Evolutionary conservation across 2,797 vertebrate species (phyloP).

Genomic region (Mergus octosetaceus): DNA sequence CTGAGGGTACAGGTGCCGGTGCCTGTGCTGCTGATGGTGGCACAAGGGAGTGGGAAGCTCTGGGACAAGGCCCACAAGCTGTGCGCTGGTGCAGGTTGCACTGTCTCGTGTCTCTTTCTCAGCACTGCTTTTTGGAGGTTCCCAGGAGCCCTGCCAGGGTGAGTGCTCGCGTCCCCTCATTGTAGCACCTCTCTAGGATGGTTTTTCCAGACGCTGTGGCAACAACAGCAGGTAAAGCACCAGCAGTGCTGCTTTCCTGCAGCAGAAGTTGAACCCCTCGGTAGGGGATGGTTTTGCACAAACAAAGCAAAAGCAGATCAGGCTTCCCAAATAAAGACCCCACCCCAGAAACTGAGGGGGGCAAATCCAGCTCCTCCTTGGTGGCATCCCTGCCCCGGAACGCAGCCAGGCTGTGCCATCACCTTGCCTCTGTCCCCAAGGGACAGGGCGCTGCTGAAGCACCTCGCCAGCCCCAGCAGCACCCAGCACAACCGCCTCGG

Average conservation of each 20-base stretch:
- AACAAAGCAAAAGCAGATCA: background rate
- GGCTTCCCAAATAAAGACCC: background rate
- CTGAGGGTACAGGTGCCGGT: background rate
- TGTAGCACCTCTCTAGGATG: background rate
- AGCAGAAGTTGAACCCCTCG: no score
- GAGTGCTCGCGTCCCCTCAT: background rate
- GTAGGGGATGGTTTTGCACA: background rate
- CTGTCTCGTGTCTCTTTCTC: background rate
- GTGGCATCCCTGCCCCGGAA: background rate
- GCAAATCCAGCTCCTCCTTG: background rate
- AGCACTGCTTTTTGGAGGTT: background rate
- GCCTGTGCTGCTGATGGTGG: background rate
- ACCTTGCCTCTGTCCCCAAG: background rate
- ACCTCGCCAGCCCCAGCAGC: background rate
- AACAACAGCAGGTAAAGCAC: background rate
- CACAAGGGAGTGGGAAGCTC: background rate
- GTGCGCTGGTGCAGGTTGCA: background rate
- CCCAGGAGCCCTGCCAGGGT: background rate
- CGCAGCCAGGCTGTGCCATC: background rate
- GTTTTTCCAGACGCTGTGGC: background rate
- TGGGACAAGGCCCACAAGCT: background rate
- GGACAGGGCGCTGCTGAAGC: rapidly evolving
- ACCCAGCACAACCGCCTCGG: rapidly evolving
- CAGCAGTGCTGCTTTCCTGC: background rate
- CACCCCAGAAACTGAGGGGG: background rate